phyloP scores from a whole-genome alignment of 2,888 invertebrate species.

The Gymnocheta viridis region DNA sequence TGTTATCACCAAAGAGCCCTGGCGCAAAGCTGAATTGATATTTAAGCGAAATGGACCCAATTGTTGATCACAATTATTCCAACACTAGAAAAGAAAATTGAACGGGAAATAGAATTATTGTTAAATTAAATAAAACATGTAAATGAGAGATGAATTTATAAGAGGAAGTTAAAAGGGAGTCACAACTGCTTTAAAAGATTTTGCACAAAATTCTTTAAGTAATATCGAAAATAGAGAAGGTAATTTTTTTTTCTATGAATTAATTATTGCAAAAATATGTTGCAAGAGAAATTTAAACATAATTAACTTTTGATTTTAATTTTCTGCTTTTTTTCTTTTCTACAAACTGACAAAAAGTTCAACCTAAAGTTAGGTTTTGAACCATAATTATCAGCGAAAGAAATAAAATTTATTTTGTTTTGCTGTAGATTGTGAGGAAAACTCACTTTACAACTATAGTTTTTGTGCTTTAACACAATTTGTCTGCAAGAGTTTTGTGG shows the following conservation, averaged over 20 bases:
- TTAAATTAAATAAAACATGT: neutral
- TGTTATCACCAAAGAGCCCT: conserved; percentile 76
- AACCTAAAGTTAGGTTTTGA: neutral
- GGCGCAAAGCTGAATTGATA: conserved; percentile 76
- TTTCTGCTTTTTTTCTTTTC: neutral
- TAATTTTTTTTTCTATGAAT: neutral
- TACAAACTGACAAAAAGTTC: neutral
- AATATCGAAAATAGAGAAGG: neutral
- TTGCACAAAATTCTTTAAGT: neutral
- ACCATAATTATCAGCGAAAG: conserved; percentile 29
- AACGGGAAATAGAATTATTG: conserved; percentile 7
- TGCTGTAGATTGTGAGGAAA: neutral
- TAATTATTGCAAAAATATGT: neutral
- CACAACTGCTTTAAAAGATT: conserved; percentile 12
- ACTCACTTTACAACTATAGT: conserved; percentile 25
- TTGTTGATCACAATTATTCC: conserved; percentile 78
- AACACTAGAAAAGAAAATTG: conserved; percentile 74
- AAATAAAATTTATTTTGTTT: conserved; percentile 18
- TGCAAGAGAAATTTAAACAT: neutral
- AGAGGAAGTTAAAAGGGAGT: neutral
- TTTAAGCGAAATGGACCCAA: conserved; percentile 76
- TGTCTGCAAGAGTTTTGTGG: conserved; percentile 39
- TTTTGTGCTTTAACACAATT: conserved; percentile 33
- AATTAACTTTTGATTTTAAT: conserved; percentile 6
- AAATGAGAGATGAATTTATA: neutral